A percentile compares a stretch with the other conserved stretches of the same genome.
Evolutionary conservation across 1,140 invertebrate species (phyloP).

Genomic region (Drosophila guanche): DNA sequence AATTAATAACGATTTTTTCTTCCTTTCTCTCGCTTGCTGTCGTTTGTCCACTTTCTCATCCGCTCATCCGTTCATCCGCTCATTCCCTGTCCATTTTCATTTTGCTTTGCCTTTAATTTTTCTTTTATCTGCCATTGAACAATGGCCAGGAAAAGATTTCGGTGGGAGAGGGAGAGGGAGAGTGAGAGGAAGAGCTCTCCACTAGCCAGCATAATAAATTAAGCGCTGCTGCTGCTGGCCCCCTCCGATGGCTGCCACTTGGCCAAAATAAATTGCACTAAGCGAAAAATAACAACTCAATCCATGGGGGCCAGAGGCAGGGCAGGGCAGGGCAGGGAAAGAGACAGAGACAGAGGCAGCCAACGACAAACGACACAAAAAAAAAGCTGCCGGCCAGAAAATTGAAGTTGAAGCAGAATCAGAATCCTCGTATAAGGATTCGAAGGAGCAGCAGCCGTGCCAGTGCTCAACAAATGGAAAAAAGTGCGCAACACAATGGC

Average conservation of each 20-base stretch:
- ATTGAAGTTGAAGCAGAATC: slow-evolving; percentile 68
- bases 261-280: slow-evolving; percentile 82
- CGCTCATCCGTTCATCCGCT: background rate
- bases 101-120: slow-evolving; percentile 78
- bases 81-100: slow-evolving; percentile 53
- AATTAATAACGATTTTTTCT: slow-evolving; percentile 76
- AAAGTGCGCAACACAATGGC: slow-evolving; percentile 76
- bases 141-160: slow-evolving; percentile 56
- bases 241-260: slow-evolving; percentile 71
- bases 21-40: slow-evolving; percentile 3
- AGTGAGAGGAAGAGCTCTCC: slow-evolving; percentile 14
- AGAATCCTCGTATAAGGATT: no score
- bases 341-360: background rate
- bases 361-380: slow-evolving; percentile 55
- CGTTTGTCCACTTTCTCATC: no score
- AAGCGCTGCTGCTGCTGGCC: slow-evolving; percentile 64
- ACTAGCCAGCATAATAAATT: slow-evolving; percentile 76
- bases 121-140: slow-evolving; percentile 82
- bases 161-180: background rate
- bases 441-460: slow-evolving; percentile 6
- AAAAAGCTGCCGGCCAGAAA: slow-evolving; percentile 78
- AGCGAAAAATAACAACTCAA: slow-evolving; percentile 82
- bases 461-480: slow-evolving; percentile 61
- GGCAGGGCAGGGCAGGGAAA: background rate
- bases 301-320: slow-evolving; percentile 51